Evolutionary conservation across 2,888 invertebrate genomes (phyloP).

Genomic region (Stictocephala bisonia): DNA sequence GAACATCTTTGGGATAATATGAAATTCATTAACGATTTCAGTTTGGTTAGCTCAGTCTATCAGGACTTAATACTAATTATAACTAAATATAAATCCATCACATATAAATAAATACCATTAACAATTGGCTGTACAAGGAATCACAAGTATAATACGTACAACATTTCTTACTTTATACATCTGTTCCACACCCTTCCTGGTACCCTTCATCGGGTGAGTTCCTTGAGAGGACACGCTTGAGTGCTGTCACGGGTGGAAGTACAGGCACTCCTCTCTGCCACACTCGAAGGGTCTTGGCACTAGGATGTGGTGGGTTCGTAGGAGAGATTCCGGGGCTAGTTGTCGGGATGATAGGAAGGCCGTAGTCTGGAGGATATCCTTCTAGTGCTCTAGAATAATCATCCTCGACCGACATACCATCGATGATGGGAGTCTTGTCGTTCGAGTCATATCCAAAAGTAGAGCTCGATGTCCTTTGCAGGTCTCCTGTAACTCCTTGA

Average conservation of each 20-base stretch:
- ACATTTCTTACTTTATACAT: slow-evolving; percentile 77
- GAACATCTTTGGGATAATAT: slow-evolving; percentile 16
- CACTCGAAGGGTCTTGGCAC: slow-evolving; percentile 84
- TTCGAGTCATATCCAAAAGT: slow-evolving; percentile 66
- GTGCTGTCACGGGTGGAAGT: slow-evolving; percentile 84
- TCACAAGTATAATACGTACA: slow-evolving; percentile 26
- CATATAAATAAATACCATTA: slow-evolving; percentile 26
- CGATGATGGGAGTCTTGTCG: slow-evolving; percentile 81
- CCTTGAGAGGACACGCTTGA: slow-evolving; percentile 85
- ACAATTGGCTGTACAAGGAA: slow-evolving; percentile 20
- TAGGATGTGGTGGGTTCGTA: slow-evolving; percentile 68
- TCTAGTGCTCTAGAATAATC: slow-evolving; percentile 73
- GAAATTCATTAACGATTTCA: slow-evolving; percentile 14
- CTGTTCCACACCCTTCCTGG: slow-evolving; percentile 93
- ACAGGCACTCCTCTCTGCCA: slow-evolving; percentile 91
- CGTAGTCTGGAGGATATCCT: slow-evolving; percentile 83
- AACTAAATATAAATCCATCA: slow-evolving; percentile 36
- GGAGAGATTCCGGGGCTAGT: slow-evolving; percentile 61
- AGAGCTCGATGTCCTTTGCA: slow-evolving; percentile 68
- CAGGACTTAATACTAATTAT: slow-evolving; percentile 17
- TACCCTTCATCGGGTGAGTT: slow-evolving; percentile 92
- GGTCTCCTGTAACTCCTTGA: slow-evolving; percentile 65
- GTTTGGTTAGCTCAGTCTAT: slow-evolving; percentile 35
- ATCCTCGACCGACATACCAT: slow-evolving; percentile 69
- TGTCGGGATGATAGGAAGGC: slow-evolving; percentile 73